A percentile compares a stretch with the other conserved stretches of the same genome.
Conservation (phyloP, 2,797 vertebrate genomes). For the Odontamblyopus lacepedii region DNA sequence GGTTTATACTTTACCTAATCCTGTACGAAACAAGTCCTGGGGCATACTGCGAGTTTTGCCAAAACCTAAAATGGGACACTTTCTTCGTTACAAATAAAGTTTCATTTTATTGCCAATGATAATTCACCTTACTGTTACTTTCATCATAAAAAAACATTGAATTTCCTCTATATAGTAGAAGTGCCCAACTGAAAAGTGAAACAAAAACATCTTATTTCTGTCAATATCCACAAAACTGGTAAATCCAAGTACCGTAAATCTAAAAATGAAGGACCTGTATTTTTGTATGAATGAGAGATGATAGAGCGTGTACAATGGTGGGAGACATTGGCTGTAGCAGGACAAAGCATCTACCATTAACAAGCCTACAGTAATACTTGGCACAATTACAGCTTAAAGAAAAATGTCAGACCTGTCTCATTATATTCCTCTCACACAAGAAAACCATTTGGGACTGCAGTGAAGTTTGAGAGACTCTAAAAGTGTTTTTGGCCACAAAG, state of each 20-base stretch:
- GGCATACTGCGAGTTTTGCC: conserved; percentile 76
- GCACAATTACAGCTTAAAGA: background rate
- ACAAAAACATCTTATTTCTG: background rate
- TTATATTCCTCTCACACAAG: conserved; percentile 5
- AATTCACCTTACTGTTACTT: background rate
- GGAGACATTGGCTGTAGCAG: conserved; percentile 55
- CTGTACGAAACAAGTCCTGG: conserved; percentile 72
- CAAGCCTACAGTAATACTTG: background rate
- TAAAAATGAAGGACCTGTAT: conserved; percentile 15
- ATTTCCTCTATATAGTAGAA: background rate
- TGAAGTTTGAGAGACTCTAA: background rate
- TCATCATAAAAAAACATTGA: background rate
- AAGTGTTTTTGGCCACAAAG: background rate
- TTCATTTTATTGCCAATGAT: background rate
- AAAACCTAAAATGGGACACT: conserved; percentile 72
- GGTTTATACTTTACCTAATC: conserved; percentile 72
- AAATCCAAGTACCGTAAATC: background rate
- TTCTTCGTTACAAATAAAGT: conserved; percentile 57
- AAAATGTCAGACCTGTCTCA: conserved; percentile 10
- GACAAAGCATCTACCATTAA: conserved; percentile 32
- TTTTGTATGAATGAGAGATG: conserved; percentile 38
- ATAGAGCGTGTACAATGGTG: conserved; percentile 39
- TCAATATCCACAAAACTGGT: conserved; percentile 2
- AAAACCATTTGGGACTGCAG: background rate
- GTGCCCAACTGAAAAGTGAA: background rate